These are phyloP conservation scores for Campoplex capitator DNA, from an alignment of 2,888 invertebrate species.

Conservation along the genomic window DNA sequence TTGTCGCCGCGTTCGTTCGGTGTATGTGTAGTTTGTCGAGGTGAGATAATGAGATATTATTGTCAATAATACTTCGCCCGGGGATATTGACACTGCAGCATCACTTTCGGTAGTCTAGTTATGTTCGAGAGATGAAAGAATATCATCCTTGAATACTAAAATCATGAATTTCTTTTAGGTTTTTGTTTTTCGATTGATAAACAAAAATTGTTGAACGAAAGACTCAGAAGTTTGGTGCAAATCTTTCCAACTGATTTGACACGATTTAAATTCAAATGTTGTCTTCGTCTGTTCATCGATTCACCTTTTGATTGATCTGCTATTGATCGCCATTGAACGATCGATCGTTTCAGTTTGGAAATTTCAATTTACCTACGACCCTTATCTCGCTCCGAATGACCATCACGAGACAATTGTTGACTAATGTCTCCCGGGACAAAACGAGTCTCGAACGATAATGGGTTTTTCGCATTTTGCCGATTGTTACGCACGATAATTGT, in stretches of 20 bases:
- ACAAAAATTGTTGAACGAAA: not conserved
- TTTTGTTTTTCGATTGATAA: too few species aligned
- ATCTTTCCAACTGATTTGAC: not conserved
- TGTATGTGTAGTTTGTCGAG: not conserved
- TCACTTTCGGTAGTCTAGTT: not conserved
- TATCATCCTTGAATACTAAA: not conserved
- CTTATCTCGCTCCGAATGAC: constrained; percentile 5
- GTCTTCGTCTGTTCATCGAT: too few species aligned
- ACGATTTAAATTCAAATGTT: too few species aligned
- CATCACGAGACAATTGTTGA: constrained; percentile 1
- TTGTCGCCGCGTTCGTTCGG: constrained; percentile 37
- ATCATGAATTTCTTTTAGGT: not conserved
- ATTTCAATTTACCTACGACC: not conserved
- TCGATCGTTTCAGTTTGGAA: not conserved
- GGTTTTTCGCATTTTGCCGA: constrained; percentile 16
- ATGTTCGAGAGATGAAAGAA: not conserved
- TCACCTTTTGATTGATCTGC: too few species aligned
- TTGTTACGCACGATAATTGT: constrained; percentile 12
- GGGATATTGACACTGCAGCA: not conserved
- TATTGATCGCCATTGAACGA: not conserved
- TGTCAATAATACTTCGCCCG: not conserved
- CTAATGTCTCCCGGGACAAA: constrained; percentile 10
- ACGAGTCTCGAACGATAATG: constrained; percentile 3
- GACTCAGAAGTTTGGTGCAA: not conserved
- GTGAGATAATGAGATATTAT: constrained; percentile 11